Evolutionary conservation across 2,888 invertebrate genomes (phyloP), one percentile per base, ranked within the genome.

Genomic region (Diloba caeruleocephala): DNA sequence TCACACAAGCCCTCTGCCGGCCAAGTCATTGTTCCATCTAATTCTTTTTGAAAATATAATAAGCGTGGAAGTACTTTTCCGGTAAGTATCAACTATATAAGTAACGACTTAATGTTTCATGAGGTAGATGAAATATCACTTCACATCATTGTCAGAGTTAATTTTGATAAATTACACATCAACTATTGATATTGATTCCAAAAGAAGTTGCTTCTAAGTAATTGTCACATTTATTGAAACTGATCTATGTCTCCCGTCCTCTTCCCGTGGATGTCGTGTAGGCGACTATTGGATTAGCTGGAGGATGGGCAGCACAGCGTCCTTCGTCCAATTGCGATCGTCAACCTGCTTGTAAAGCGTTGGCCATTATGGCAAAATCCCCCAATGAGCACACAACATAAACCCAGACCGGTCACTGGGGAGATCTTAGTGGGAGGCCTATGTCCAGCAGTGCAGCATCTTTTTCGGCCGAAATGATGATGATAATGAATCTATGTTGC

Each of bases 81-180:
- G 50, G 43, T 55, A 61, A 48, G 55, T 46, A 46, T 54, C 59
- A 53, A 25, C 45, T 48, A 23, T 66, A 62, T 26, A 57, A 57
- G 57, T 63, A 63, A 45, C 42, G 28, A 52, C 31, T 58, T 52
- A 63, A 57, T 44, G n/a, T 32, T 29, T 52, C 38, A 49, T 56
- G 64, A 65, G 62, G 61, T 65, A 65, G 66, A 37, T 52, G 48
- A 56, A 51, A 57, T 66, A 66, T 66, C 56, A 65, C 66, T 42
- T 56, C 12, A 45, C 51, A 51, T 60, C 33, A 48, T 32, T 39
- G 36, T 60, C 29, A 44, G 39, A 46, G 36, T 46, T 10, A 58
- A 58, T 52, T 64, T 64, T 21, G 58, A 33, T 46, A 46, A 45
- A 41, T 13, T 12, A 38, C 19, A 21, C 9, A 28, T n/a, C 3